Percentiles rank a stretch among this genome's conserved stretches.
Conservation (phyloP, 1,140 invertebrate species). For the Ladona fulva region DNA sequence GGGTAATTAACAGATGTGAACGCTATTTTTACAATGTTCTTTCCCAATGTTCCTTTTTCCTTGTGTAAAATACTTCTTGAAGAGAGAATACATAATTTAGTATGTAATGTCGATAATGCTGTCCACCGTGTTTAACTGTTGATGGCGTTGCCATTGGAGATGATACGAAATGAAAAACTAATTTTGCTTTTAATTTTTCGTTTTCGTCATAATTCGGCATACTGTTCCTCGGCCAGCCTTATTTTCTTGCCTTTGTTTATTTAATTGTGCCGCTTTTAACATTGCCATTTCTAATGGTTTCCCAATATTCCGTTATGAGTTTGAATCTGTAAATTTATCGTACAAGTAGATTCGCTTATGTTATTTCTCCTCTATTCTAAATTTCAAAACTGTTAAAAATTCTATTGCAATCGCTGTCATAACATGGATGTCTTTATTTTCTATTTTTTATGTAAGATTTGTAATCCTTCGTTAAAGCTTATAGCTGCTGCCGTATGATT, state of each 20-base stretch:
- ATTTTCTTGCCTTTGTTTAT: background rate
- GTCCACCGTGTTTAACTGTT: background rate
- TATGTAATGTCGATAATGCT: background rate
- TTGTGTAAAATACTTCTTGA: background rate
- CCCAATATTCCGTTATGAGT: background rate
- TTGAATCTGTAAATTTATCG: too few relatives aligned
- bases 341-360: too few relatives aligned
- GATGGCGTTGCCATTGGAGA: background rate
- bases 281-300: background rate
- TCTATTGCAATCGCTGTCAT: too few relatives aligned
- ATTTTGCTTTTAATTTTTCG: background rate
- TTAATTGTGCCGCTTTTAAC: background rate
- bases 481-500: too few relatives aligned
- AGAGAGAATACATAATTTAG: background rate
- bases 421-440: too few relatives aligned
- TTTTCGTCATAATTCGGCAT: background rate
- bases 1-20: background rate
- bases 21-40: conserved; percentile 3
- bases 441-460: too few relatives aligned
- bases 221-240: background rate
- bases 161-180: background rate
- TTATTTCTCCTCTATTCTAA: too few relatives aligned
- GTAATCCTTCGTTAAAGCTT: too few relatives aligned
- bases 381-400: too few relatives aligned
- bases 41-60: conserved; percentile 9